Evolutionary conservation across 2,888 invertebrate genomes (phyloP).

Genomic region (Caenorhabditis sp.): DNA sequence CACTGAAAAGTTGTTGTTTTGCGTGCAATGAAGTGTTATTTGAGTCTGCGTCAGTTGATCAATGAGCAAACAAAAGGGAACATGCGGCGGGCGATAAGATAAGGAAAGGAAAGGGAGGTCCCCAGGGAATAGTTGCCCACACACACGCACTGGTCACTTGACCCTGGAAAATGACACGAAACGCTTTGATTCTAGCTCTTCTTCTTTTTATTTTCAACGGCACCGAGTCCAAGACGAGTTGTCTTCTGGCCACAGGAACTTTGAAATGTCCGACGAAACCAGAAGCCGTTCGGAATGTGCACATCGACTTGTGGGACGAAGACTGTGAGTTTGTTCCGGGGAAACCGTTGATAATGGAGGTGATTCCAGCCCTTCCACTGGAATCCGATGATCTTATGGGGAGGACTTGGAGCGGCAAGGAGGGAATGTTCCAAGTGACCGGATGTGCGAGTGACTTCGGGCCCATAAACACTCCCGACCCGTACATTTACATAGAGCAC

Average conservation of each 20-base stretch:
- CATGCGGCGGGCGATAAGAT: not conserved
- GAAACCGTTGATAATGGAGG: no score
- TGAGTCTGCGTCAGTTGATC: no score
- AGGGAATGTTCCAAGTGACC: conserved; percentile 62
- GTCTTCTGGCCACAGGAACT: conserved; percentile 52
- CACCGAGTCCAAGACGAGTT: conserved; percentile 18
- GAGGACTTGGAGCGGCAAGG: conserved; percentile 58
- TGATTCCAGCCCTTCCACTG: conserved; percentile 64
- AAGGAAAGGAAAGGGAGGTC: no score
- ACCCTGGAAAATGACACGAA: not conserved
- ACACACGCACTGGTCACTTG: not conserved
- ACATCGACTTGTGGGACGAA: conserved; percentile 66
- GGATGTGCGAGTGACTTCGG: conserved; percentile 70
- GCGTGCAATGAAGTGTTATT: no score
- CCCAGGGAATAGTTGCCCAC: not conserved
- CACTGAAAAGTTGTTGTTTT: conserved; percentile 12
- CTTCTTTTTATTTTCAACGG: not conserved
- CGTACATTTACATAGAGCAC: conserved; percentile 63
- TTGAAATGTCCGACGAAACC: conserved; percentile 55
- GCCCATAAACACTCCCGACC: conserved; percentile 67
- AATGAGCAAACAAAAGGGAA: not conserved
- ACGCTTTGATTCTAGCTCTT: not conserved
- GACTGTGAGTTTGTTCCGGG: conserved; percentile 68
- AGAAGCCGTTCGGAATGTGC: conserved; percentile 27
- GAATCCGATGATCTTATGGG: conserved; percentile 68